Base-by-base conservation (phyloP, 2,888 invertebrate species). In the Tetropium fuscum region DNA sequence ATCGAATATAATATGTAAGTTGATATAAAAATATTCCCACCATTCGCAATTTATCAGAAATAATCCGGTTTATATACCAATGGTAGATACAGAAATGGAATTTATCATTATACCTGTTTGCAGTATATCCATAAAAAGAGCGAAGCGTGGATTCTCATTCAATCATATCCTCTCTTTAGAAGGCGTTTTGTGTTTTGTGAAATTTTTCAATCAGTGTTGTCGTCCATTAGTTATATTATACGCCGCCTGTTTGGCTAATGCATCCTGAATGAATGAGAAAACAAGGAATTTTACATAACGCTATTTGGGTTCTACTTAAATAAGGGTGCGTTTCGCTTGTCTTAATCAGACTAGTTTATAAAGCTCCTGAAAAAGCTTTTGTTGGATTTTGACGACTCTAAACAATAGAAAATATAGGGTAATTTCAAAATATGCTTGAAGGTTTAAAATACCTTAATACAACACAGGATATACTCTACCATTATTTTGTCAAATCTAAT, bases 211-310 rank as follows among this genome's bases (percentile, higher is more conserved):
- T 80, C 80, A 80, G 77, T 71, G 79, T 79, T 80, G 80, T 79
- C 80, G 78, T 80, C 80, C 80, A 80, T 80, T 80, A 80, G 80
- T 80, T 80, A 79, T 80, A 80, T 80, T 80, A 80, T 79, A 75
- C 77, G 68, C 72, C 68, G 73, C 76, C 76, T 76, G 79, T 79
- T 79, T 72, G 74, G 77, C 75, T 77, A 80, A 79, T 79, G 79
- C 79, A 77, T 75, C 76, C 77, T 63, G 69, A 54, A 65, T 76
- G 75, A 78, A 78, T 71, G 72, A 77, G 74, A 78, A 79, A 77
- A 79, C 76, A 66, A 62, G 74, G 74, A 76, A 75, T 77, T 77
- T 74, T 76, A 71, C 77, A 78, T 79, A 78, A 78, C 74, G 76
- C 75, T 77, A 72, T 78, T 78, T 77, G 71, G 69, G 72, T 68